Evolutionary conservation across 2,797 vertebrate species (phyloP), one percentile per base, ranked within the genome.

Genomic region (Paratrypauchen microcephalus): DNA sequence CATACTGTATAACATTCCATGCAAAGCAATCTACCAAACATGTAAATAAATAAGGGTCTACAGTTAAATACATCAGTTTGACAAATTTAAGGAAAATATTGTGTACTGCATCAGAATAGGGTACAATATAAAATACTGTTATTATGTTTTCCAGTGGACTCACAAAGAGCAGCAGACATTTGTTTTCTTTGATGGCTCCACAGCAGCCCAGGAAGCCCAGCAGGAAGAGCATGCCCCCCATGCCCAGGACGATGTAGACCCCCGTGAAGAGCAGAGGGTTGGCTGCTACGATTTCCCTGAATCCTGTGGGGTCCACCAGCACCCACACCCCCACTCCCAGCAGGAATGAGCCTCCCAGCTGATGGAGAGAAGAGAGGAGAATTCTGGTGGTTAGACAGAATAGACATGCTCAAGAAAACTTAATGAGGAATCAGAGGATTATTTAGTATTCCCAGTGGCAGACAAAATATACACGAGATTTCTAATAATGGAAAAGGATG

Each of bases 201-300:
- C 96, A 98, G 93, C 97, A 98, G 85, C 97, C 97, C 5, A 98
- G 93, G 91, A 98, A 98, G 59, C 97, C 97, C 52, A 98, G 94
- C 63, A 98, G 93, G 56, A 98, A 98, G 9, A 99, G 95, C 95
- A 99, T 95, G 15, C 93, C 93, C 12, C 97, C 97, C 96, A 98
- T 95, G 18, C 94, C 96, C 92, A 98, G 92, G 87, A 97, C 92
- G 89, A 97, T 93, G 93, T 98, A 98, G 0, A 95, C 95, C 0
- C 96, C 96, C 0, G 95, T 97, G 93, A 97, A 95, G 52, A 99
- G 94, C 81, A 98, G 84, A 0, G 97, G 96, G 83, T 97, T 97
- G 80, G 95, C 92, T 1, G 95, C 96, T 79, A 98, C 94, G 0
- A 99, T 96, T 93, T 98, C 96, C 83, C 95, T 94, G 83, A 99